Conservation (phyloP, 2,888 invertebrate species). For the Erebia ligea region DNA sequence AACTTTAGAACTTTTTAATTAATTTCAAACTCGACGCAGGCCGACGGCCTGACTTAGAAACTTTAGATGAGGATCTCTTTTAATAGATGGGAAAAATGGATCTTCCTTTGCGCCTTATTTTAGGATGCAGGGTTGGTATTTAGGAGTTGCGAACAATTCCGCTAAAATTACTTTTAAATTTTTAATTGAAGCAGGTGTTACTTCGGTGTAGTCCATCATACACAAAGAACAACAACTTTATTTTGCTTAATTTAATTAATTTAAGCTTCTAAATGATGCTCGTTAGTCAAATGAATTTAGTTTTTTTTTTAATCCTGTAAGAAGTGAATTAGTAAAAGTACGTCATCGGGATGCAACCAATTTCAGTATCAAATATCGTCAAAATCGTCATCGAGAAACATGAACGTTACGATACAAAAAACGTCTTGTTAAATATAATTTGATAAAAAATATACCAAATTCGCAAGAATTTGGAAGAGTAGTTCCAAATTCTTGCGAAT, state of each 20-base stretch:
- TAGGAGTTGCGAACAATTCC: not conserved
- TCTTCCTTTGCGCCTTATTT: not conserved
- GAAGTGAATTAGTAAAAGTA: no score
- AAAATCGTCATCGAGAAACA: no score
- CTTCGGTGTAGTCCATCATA: not conserved
- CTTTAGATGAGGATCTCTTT: not conserved
- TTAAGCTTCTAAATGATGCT: no score
- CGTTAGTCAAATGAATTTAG: no score
- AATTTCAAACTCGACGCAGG: not conserved
- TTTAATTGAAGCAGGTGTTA: not conserved
- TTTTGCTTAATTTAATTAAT: not conserved
- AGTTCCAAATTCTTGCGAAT: no score
- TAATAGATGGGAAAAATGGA: not conserved
- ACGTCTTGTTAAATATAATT: no score
- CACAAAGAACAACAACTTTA: not conserved
- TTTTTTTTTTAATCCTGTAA: no score
- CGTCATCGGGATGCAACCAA: no score
- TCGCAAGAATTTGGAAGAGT: no score
- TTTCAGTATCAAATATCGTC: no score
- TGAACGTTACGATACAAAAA: no score
- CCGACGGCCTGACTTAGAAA: not conserved
- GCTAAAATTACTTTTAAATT: not conserved
- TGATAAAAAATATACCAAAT: no score
- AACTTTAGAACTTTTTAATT: constrained; percentile 7
- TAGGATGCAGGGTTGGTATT: not conserved